Base-by-base conservation (phyloP, 2,797 vertebrate species). In the Trematomus bernacchii region DNA sequence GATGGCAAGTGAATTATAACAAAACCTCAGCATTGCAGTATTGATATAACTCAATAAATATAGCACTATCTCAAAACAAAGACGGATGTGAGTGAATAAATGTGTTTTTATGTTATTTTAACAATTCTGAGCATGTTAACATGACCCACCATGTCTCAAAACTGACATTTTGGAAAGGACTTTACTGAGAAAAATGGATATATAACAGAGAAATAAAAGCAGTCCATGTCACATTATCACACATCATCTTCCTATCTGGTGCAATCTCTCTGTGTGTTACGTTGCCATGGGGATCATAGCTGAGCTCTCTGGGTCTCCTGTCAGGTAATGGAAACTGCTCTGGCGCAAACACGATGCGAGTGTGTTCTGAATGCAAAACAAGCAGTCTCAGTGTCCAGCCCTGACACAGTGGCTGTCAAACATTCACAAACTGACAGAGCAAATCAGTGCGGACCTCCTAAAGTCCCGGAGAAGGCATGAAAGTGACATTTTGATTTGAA, bases 251-350 rank as follows among this genome's bases (percentile, higher is more conserved):
- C 73, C 52, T 61, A 69, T 87, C 70, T 73, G 50, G 13, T 72
- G 50, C 73, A n/a, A 83, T 85, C 80, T 77, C 70, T 42, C 21
- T 3, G n/a, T 77, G 79, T 78, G 81, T 84, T 80, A 80, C 10
- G 64, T 80, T 84, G 76, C 86, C 82, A 83, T 79, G 66, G 68
- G 76, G 64, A 85, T 85, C 71, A 79, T 21, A 71, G 76, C 64
- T 55, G 69, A 65, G 71, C 76, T 81, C 80, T 71, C 65, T 18
- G 62, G 65, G 73, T 63, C 74, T 52, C 76, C 88, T 87, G 85
- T 85, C 85, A 91, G 88, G 85, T 90, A 89, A 90, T 86, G 85
- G 80, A 78, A 89, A 82, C 8, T 10, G 85, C 81, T 78, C 77
- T 53, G 79, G 75, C 77, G 65, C 77, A 85, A 87, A 88, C 87